Evolutionary conservation across 2,113 vertebrate genomes (phyloP).

Genomic region (Acrocephalus arundinaceus): DNA sequence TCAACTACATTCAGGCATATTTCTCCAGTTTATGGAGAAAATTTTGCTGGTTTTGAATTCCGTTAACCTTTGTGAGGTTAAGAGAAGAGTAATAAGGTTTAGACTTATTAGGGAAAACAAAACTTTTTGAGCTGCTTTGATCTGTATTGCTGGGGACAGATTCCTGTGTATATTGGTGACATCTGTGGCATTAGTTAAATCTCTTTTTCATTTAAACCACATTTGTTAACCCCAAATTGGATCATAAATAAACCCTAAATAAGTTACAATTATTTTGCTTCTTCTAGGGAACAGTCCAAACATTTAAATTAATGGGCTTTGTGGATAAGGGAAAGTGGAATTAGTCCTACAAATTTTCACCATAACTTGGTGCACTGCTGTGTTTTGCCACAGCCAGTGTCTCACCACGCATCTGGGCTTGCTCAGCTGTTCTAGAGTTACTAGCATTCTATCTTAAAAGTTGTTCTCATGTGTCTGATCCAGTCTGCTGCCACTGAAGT

Average conservation of each 20-base stretch:
- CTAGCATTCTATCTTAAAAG: background rate
- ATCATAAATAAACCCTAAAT: background rate
- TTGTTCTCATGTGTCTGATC: background rate
- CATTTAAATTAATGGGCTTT: background rate
- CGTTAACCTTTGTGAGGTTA: background rate
- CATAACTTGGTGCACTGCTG: background rate
- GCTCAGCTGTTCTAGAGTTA: background rate
- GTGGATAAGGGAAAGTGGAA: background rate
- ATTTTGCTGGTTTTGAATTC: background rate
- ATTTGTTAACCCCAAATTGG: background rate
- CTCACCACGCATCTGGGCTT: background rate
- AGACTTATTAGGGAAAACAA: background rate
- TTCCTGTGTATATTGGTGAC: background rate
- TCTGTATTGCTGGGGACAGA: background rate
- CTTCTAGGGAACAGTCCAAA: background rate
- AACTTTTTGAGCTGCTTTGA: background rate
- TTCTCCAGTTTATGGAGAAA: slow-evolving; percentile 13
- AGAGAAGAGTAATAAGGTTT: background rate
- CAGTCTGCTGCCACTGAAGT: background rate
- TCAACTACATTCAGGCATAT: background rate
- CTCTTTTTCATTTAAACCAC: background rate
- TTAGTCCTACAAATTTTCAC: background rate
- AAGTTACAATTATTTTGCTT: background rate
- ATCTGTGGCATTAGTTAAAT: background rate
- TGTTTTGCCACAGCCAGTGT: background rate